phyloP scores from a whole-genome alignment of 2,888 invertebrate genomes.

The Homarus gammarus region DNA sequence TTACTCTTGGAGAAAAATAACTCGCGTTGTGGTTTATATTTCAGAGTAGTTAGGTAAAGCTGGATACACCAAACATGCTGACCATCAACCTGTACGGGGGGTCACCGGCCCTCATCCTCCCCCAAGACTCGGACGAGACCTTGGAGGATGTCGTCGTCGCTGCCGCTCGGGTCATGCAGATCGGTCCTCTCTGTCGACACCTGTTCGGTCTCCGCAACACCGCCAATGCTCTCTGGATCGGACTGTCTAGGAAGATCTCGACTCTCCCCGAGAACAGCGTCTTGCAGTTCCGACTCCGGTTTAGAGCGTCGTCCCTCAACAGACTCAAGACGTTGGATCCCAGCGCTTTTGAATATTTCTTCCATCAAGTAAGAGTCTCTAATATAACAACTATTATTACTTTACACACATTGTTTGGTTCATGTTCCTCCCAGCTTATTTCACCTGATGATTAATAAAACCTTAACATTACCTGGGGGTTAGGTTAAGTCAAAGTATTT shows the following conservation, averaged over 20 bases:
- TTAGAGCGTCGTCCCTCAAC: slow-evolving; percentile 85
- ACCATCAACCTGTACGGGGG: slow-evolving; percentile 37
- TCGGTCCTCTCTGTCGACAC: slow-evolving; percentile 48
- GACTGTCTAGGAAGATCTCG: slow-evolving; percentile 9
- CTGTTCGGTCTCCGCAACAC: slow-evolving; percentile 40
- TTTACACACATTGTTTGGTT: no score
- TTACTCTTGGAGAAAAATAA: no score
- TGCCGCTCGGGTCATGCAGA: slow-evolving; percentile 25
- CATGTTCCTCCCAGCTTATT: no score
- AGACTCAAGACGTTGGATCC: slow-evolving; percentile 85
- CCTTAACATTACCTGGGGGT: no score
- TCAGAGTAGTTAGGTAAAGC: no score
- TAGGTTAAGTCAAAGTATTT: no score
- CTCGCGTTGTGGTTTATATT: no score
- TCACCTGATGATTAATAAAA: background rate
- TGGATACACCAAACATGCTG: background rate
- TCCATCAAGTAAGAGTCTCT: slow-evolving; percentile 83
- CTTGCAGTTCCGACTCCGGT: slow-evolving; percentile 82
- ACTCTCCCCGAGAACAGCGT: slow-evolving; percentile 26
- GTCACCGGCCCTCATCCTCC: background rate
- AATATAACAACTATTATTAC: no score
- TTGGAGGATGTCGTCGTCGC: slow-evolving; percentile 42
- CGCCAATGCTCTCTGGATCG: slow-evolving; percentile 22
- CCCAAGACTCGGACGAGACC: slow-evolving; percentile 33
- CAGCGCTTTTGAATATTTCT: slow-evolving; percentile 90